Percentiles rank a stretch among this genome's conserved stretches.
phyloP scores from a whole-genome alignment of 2,888 invertebrate genomes.

The Agrochola lota region DNA sequence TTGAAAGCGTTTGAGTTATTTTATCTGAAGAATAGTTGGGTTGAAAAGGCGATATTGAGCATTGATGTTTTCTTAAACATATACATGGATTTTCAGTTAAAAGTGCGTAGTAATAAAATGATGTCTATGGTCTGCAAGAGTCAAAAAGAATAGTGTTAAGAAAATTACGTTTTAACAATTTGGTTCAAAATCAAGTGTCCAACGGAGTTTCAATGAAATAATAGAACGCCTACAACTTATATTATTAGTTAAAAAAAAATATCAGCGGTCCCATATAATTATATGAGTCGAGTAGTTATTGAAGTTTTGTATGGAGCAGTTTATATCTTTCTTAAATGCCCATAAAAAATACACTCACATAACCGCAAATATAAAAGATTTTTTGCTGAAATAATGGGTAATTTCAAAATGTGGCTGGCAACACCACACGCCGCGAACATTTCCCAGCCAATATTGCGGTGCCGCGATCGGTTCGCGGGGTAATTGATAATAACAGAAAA shows the following conservation, averaged over 20 bases:
- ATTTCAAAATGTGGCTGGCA: slow-evolving; percentile 73
- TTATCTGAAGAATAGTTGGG: background rate
- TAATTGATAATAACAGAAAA: slow-evolving; percentile 89
- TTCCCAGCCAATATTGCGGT: slow-evolving; percentile 77
- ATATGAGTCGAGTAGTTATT: too few relatives aligned
- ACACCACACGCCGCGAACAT: slow-evolving; percentile 74
- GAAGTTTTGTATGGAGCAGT: too few relatives aligned
- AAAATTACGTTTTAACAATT: background rate
- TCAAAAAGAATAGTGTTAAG: background rate
- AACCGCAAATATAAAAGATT: slow-evolving; percentile 59
- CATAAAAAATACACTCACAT: slow-evolving; percentile 36
- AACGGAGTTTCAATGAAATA: too few relatives aligned
- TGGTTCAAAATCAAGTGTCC: too few relatives aligned
- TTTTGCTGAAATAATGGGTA: slow-evolving; percentile 60
- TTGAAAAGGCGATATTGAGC: slow-evolving; percentile 6
- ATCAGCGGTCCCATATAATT: too few relatives aligned
- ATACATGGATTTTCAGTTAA: background rate
- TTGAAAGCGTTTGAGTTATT: slow-evolving; percentile 24
- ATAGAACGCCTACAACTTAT: too few relatives aligned
- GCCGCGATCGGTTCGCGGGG: slow-evolving; percentile 78
- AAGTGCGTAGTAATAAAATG: background rate
- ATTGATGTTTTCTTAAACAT: slow-evolving; percentile 3
- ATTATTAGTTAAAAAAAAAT: too few relatives aligned
- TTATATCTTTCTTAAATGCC: background rate
- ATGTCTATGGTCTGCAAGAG: background rate